phyloP scores from a whole-genome alignment of 1,140 invertebrate species.

The Diabrotica virgifera region DNA sequence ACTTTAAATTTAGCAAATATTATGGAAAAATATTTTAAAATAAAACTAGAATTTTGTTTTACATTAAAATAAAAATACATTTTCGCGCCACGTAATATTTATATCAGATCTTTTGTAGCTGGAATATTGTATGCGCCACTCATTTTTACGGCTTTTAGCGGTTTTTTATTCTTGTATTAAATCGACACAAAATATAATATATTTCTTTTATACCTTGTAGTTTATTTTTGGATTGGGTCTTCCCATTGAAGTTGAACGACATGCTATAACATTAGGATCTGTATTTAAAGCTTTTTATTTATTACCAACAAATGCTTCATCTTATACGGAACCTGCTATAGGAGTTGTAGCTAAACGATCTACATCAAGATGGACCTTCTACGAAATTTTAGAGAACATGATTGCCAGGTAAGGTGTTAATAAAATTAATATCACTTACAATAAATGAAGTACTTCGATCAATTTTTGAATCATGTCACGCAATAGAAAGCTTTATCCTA shows the following conservation, averaged over 20 bases:
- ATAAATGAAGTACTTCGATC: neutral
- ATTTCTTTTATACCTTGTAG: slow-evolving; percentile 54
- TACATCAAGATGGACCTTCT: slow-evolving; percentile 43
- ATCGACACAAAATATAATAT: too few species aligned
- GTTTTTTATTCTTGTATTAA: too few species aligned
- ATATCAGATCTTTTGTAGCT: too few species aligned
- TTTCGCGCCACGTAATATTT: too few species aligned
- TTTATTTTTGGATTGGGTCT: slow-evolving; percentile 42
- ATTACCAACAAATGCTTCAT: slow-evolving; percentile 39
- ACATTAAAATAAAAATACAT: too few species aligned
- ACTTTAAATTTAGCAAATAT: too few species aligned
- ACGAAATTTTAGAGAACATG: slow-evolving; percentile 40
- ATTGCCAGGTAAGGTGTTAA: slow-evolving; percentile 32
- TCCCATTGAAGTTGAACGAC: slow-evolving; percentile 35
- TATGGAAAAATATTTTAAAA: too few species aligned
- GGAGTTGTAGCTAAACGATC: slow-evolving; percentile 33
- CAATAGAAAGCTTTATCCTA: too few species aligned
- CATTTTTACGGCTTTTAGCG: too few species aligned
- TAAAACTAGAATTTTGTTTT: too few species aligned
- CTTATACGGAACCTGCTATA: slow-evolving; percentile 35
- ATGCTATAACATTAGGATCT: slow-evolving; percentile 41
- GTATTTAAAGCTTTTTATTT: slow-evolving; percentile 42
- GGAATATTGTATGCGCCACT: too few species aligned
- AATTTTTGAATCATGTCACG: neutral
- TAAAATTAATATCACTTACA: neutral